Evolutionary conservation across 2,797 vertebrate genomes (phyloP), one percentile per base, ranked within the genome.

Genomic region (Fringilla coelebs): DNA sequence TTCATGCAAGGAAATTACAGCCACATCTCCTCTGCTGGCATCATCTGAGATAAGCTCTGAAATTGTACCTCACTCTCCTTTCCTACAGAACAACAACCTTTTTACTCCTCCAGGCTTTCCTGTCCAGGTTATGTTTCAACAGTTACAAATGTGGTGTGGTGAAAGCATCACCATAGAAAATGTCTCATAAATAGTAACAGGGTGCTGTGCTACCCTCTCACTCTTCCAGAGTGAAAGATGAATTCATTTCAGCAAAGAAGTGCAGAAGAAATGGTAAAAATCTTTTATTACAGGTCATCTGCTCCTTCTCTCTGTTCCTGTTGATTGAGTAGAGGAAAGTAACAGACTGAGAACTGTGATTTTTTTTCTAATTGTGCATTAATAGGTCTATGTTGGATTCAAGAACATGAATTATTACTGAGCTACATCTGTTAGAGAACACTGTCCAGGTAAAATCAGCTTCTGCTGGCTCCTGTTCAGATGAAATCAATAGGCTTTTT

Each of bases 371-470:
- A 54, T 34, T 58, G 62, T 22, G 28, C 58, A 22, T 62, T 85
- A 25, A 36, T 5, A 34, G 40, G 17, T 77, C 51, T 52, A 21
- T 60, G 21, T 36, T 83, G 49, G 51, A 60, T 89, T 71, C 58
- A 51, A 72, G n/a, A 28, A 18, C 17, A 17, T 38, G 32, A 90
- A 78, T 88, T 92, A 78, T 61, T 85, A 48, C 66, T 66, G 76
- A 92, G n/a, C 60, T 91, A 80, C 90, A 83, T 72, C 89, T 93
- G 92, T 86, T 67, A 88, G 43, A 83, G 81, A 90, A 72, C 38
- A 60, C 7, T 81, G 58, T 34, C 82, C 83, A 91, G 83, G 93
- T 94, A 81, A 78, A 90, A 84, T 36, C 75, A 93, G 89, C 58
- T 90, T 72, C 83, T 58, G 13, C 77, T 85, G 86, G 86, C 67